A percentile compares a stretch with the other conserved stretches of the same genome.
These are phyloP conservation scores for Chalcosyrphus nemorum DNA, from an alignment of 2,888 invertebrate genomes.

Conservation along the genomic window DNA sequence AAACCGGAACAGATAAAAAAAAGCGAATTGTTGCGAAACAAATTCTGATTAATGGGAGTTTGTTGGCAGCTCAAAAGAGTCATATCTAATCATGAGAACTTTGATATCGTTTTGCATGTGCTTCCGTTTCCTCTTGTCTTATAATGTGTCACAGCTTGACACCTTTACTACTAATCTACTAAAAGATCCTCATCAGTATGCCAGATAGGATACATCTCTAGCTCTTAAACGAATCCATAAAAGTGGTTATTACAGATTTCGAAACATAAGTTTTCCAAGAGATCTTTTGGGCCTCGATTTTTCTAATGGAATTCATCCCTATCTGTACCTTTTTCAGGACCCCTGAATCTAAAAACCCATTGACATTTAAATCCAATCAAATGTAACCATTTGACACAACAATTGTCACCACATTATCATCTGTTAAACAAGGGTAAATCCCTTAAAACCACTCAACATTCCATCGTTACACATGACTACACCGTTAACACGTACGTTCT, in stretches of 20 bases:
- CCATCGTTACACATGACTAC: neutral
- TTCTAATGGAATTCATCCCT: neutral
- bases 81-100: too few species aligned
- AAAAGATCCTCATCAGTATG: too few species aligned
- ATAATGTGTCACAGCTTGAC: too few species aligned
- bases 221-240: too few species aligned
- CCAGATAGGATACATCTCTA: too few species aligned
- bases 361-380: slow-evolving; percentile 27
- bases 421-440: neutral
- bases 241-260: too few species aligned
- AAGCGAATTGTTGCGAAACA: neutral
- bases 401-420: slow-evolving; percentile 15
- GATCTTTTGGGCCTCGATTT: neutral
- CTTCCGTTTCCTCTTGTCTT: too few species aligned
- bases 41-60: too few species aligned
- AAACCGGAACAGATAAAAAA: neutral
- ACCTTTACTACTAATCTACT: too few species aligned
- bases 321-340: neutral
- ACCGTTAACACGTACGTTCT: neutral
- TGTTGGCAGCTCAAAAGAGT: too few species aligned
- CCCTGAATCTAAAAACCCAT: neutral
- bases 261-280: neutral
- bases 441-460: neutral
- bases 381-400: slow-evolving; percentile 6
- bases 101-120: neutral